A percentile compares a stretch with the other conserved stretches of the same genome.
Conservation (phyloP, 2,888 invertebrate genomes). For the Caprella mutica region DNA sequence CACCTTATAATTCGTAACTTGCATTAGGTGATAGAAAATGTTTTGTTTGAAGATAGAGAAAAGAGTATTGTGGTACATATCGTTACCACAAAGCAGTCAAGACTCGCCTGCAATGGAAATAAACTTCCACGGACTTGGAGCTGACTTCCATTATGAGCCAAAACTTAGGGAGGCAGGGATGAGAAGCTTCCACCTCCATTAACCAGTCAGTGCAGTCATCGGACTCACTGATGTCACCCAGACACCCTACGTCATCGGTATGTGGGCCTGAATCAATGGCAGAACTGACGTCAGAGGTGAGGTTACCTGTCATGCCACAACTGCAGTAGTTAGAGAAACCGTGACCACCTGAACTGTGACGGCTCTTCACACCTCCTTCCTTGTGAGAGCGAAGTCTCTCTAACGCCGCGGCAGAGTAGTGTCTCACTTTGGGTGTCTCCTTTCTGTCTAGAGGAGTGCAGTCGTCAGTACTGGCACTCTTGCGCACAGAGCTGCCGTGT, state of each 20-base stretch:
- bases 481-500: not conserved
- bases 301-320: no score
- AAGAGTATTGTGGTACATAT: not conserved
- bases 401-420: not conserved
- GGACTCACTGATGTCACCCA: slow-evolving; percentile 33
- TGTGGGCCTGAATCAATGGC: slow-evolving; percentile 30
- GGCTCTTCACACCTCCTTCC: no score
- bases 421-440: not conserved
- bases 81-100: not conserved
- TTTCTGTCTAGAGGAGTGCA: not conserved
- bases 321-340: no score
- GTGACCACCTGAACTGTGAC: no score
- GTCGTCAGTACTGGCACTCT: slow-evolving; percentile 8
- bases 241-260: slow-evolving; percentile 31
- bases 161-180: slow-evolving; percentile 41
- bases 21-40: no score
- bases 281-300: slow-evolving; percentile 25
- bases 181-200: slow-evolving; percentile 32
- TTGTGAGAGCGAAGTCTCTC: not conserved
- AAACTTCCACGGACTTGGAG: slow-evolving; percentile 39
- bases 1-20: no score
- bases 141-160: slow-evolving; percentile 43
- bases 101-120: slow-evolving; percentile 39
- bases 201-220: slow-evolving; percentile 31
- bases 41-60: no score